Evolutionary conservation across 2,797 vertebrate species (phyloP), one percentile per base, ranked within the genome.

Genomic region (Poecilia velifera): DNA sequence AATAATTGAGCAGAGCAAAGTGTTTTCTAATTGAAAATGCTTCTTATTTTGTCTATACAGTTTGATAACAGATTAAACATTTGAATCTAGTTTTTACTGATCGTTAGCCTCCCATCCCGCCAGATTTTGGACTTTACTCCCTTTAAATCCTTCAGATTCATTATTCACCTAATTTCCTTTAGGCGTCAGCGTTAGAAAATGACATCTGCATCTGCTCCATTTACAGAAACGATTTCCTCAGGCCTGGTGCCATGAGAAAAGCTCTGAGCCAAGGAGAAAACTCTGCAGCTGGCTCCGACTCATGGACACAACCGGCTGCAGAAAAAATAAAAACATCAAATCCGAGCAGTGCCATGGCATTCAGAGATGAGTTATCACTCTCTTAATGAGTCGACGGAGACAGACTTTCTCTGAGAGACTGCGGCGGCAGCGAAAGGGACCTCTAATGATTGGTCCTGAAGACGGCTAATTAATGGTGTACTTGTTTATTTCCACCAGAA

Each of bases 391-490:
- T 75, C 78, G 71, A 88, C 74, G 8, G 85, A 86, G 84, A 89
- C 92, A 90, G 86, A 89, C 88, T 89, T 86, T 89, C 91, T 88
- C 89, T 51, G 72, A 78, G 22, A 76, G 90, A 82, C 84, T 84
- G 90, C 51, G 84, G 87, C 49, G 66, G 73, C 66, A 72, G 55
- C 64, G 43, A 75, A 78, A 82, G 79, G 66, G 84, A 85, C 79
- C 84, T 87, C 84, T 86, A 89, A 91, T 83, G 87, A 90, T 76
- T 7, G 84, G 80, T 81, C 77, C 82, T 64, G 1, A 62, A 81
- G 73, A 66, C 45, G 78, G 80, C 86, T 90, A 91, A 93, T 91
- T 91, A 91, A 90, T 88, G 91, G 82, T 86, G 78, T 88, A 72
- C 87, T 90, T 88, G 90, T 92, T 91, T 91, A 82, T 89, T 87